Base-by-base conservation (phyloP, 2,113 vertebrate genomes). In the Pyxicephalus adspersus region DNA sequence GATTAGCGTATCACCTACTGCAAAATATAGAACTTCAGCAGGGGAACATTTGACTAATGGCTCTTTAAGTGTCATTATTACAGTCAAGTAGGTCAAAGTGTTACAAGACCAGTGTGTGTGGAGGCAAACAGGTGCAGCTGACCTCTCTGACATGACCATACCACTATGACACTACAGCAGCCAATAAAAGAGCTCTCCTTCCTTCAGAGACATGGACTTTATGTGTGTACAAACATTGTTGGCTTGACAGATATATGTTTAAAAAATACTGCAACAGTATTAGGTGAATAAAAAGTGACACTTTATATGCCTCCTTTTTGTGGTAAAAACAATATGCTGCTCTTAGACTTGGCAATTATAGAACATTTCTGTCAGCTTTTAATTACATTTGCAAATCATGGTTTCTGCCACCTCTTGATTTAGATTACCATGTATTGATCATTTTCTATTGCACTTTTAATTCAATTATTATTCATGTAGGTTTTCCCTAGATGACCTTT, bases 11-110 rank as follows among this genome's bases (percentile, higher is more conserved):
- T 91, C 89, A 89, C 86, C 87, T 84, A 85, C 90, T 91, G 87
- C 86, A 88, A 88, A 89, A 26, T 66, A 87, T 86, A 91, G 87
- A 85, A 88, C 86, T 89, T 88, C 89, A 84, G 79, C 85, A 87
- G 80, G 87, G 84, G 87, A 85, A 88, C 87, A 89, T 92, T 92
- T 93, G 91, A 94, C 90, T 89, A 92, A 94, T 93, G 90, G 90
- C 89, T 90, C 92, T 94, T 87, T 84, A 92, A 88, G 91, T 92
- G 92, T 91, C 92, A 92, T 86, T 23, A 38, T 25, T 84, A 85
- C 85, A 92, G 90, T 91, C 89, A 95, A 94, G 92, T 93, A 94
- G 91, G 92, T 94, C 91, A 93, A 86, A 91, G 89, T 92, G 88
- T 94, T 92, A 94, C 90, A 91, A 89, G 87, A 91, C 87, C 83